Conservation (phyloP, 2,797 vertebrate genomes). For the Urophycis tenuis region DNA sequence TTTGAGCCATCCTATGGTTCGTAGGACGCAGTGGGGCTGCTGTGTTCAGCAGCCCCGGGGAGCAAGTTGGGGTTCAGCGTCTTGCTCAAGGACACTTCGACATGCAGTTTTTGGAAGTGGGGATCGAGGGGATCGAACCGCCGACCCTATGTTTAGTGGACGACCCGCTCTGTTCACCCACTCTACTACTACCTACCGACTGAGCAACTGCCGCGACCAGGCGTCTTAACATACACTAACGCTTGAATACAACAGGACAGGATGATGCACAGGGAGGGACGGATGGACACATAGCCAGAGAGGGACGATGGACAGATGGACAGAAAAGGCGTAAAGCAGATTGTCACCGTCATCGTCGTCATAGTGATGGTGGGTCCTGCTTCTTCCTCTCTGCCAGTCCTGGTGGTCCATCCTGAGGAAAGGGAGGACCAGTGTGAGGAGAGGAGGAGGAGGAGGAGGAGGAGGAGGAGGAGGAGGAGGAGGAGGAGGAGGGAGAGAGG, state of each 20-base stretch:
- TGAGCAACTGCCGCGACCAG: too few species aligned
- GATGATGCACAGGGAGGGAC: neutral
- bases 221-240: neutral
- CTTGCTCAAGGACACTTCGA: too few species aligned
- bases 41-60: too few species aligned
- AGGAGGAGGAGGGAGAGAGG: neutral
- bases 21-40: too few species aligned
- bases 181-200: too few species aligned
- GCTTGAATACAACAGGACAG: neutral
- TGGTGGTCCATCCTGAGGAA: slow-evolving; percentile 56
- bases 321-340: neutral
- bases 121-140: too few species aligned
- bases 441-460: too few species aligned
- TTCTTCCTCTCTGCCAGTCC: slow-evolving; percentile 53
- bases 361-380: slow-evolving; percentile 45
- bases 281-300: neutral
- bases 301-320: neutral
- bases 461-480: neutral
- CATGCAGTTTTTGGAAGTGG: too few species aligned
- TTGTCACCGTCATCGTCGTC: slow-evolving; percentile 54
- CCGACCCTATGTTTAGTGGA: too few species aligned
- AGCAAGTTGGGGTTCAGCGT: too few species aligned
- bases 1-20: too few species aligned
- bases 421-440: neutral
- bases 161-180: too few species aligned